Evolutionary conservation across 2,797 vertebrate genomes (phyloP), one percentile per base, ranked within the genome.

Genomic region (Manis pentadactyla): DNA sequence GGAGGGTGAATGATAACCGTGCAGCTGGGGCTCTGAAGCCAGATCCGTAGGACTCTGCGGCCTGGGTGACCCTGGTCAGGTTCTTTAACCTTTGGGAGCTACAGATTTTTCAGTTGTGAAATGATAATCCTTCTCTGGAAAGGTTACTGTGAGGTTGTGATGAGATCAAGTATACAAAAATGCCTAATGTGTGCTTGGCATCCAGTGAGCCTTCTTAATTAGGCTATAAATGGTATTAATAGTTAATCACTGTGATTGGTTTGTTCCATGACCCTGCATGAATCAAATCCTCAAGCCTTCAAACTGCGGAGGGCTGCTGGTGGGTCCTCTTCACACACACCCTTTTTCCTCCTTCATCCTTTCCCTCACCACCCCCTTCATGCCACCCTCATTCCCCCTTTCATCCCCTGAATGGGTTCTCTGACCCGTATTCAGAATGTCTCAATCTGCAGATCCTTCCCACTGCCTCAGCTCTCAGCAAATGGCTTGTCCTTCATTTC

Each of bases 221-320:
- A 64, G 51, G 27, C 4, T 90, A 39, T 49, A 66, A 46, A 9
- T 31, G 23, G 14, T 68, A 69, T 51, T 42, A 34, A 46, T 59
- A 64, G 53, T 77, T 74, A 29, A 39, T 64, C 25, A 53, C 42
- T 49, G 29, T 53, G 77, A 15, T 78, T 93, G 27, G 57, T 64
- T 92, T 74, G 21, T 57, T 82, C 25, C 6, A 5, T 12, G 27
- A 57, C 42, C 34, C 61, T 25, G 15, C n/a, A 7, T 42, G 39
- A 69, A 66, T 66, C 66, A 91, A 39, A 55, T 14, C 68, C 77
- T 71, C 49, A 91, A 61, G 23, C 23, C 51, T 87, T 87, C 57
- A 51, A 15, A 53, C 31, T 68, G 27, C 37, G 19, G 49, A 51
- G n/a, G 42, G 21, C 31, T 85, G 63, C 59, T 34, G 8, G 7